Base-by-base conservation (phyloP, 1,140 invertebrate genomes). In the Dendrolimus kikuchii region DNA sequence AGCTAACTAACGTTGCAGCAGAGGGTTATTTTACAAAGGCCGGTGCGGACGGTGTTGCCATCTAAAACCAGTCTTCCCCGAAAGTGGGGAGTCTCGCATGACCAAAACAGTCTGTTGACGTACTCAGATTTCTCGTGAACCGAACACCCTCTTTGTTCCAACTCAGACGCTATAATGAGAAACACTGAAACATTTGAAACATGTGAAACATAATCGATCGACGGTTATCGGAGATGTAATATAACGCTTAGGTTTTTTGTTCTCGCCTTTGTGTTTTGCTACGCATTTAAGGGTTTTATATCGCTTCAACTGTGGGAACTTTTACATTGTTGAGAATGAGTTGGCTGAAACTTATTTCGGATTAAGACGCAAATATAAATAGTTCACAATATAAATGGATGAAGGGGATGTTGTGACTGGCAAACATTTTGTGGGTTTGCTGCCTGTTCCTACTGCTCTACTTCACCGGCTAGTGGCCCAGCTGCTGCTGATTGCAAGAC, bases 81-180 rank as follows among this genome's bases (percentile, higher is more conserved):
- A 74, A 74, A 80, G 71, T 76, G 64, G 59, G 61, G 64, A 55
- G 64, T 70, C 65, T 75, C 69, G 63, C 68, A 66, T 76, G 70
- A 70, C 72, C 74, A 71, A 71, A 66, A 69, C 65, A 64, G 64
- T 63, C 60, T 52, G 61, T 57, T 57, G 52, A 54, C 50, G 52
- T 50, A 56, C 59, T 57, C 62, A 38, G 44, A 48, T 60, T 59
- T 64, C 62, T 57, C 56, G 51, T 69, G 60, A 79, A 80, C 66
- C 40, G 59, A 71, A 82, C 44, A 61, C 71, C 49, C 60, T 64
- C 77, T 82, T 82, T 80, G 77, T 82, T 81, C 75, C 74, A 68
- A 60, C 66, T 39, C 69, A 81, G 72, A 81, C 77, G 79, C 58
- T 74, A 74, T 81, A 81, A 80, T 79, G 74, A 81, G 78, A 77